phyloP scores from a whole-genome alignment of 2,888 invertebrate species.

The Seladonia tumulorum region DNA sequence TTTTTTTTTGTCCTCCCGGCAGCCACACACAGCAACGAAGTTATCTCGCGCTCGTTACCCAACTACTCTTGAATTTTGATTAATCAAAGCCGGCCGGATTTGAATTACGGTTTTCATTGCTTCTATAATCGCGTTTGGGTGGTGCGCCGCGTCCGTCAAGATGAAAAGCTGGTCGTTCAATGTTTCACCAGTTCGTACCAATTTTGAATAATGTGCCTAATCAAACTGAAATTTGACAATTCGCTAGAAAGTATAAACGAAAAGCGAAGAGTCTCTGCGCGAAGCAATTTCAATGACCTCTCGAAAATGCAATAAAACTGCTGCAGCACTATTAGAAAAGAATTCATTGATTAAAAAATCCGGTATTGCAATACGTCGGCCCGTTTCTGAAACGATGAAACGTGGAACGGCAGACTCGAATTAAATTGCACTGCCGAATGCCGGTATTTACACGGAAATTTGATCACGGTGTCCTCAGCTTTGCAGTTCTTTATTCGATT shows the following conservation, averaged over 20 bases:
- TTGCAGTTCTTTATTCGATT: neutral
- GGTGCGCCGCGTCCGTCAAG: conserved; percentile 6
- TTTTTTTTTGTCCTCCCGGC: no score
- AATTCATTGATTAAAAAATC: neutral
- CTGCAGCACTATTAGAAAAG: no score
- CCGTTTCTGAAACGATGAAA: neutral
- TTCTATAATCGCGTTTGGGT: neutral
- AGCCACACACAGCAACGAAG: conserved; percentile 13
- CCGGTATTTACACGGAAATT: neutral
- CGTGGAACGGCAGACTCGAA: neutral
- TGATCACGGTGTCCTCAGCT: neutral
- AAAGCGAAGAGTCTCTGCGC: neutral
- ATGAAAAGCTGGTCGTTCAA: conserved; percentile 9
- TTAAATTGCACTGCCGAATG: neutral
- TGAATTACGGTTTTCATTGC: conserved; percentile 20
- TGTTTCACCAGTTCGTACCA: conserved; percentile 12
- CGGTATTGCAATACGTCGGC: neutral
- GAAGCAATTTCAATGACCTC: neutral
- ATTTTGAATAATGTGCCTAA: neutral
- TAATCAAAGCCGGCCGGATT: conserved; percentile 26
- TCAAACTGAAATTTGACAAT: neutral
- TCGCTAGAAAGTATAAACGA: neutral
- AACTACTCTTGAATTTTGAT: conserved; percentile 45
- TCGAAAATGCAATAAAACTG: neutral
- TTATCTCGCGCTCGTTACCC: conserved; percentile 19